Base-by-base conservation (phyloP, 2,888 invertebrate species). In the Apeira syringaria region DNA sequence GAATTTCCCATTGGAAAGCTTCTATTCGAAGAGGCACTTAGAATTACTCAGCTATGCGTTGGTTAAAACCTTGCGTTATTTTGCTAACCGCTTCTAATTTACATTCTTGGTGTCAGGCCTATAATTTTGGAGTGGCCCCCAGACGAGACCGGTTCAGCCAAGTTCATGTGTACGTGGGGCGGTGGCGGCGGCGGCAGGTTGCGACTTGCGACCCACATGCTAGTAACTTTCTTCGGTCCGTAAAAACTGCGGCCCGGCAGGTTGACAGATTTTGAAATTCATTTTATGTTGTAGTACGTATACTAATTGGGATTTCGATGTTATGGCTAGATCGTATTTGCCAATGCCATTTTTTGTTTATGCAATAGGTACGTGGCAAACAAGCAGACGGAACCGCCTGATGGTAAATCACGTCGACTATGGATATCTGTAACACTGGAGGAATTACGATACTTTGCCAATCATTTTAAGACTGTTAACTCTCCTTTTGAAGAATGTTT, bases 201-300 rank as follows among this genome's bases (percentile, higher is more conserved):
- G 20, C 20, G 20, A 20, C 15, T 86, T 84, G 75, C 65, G 81
- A 74, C 85, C 79, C 61, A 84, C 74, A 68, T 77, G 59, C 37
- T 50, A 47, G 57, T 50, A 70, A 79, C 84, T 83, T 85, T 83
- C 84, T 80, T 82, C 58, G 62, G 52, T 61, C 64, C 61, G 67
- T 68, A 77, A 79, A 68, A 75, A 71, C 61, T 53, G 61, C 64
- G 55, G 46, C 59, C 59, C 60, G 61, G 58, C 44, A 51, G 52
- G 56, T 56, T 66, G 64, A 68, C 63, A 65, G 61, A 59, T 56
- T 59, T 60, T 60, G 37, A 36, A 47, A 45, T 53, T 43, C 10
- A 22, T 32, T 40, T 49, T 36, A 43, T 41, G 53, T 20, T 27
- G 42, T 32, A 22, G 46, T 30, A 9, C 27, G 7, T 34, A n/a